Base-by-base conservation (phyloP, 2,113 vertebrate genomes). In the Cygnus buccinator region DNA sequence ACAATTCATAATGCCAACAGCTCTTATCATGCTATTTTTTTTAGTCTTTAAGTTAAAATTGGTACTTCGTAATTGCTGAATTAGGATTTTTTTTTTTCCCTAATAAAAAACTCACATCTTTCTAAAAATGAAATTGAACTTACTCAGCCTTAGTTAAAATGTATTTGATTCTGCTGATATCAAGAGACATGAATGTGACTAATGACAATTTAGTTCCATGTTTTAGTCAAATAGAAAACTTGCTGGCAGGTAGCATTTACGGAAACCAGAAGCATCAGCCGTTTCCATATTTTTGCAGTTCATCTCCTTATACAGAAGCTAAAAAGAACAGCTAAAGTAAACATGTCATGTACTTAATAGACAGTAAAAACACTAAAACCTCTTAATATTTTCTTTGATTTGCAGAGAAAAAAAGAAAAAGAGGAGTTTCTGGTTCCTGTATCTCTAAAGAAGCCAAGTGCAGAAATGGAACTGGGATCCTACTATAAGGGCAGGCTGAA, bases 361-460 rank as follows among this genome's bases (percentile, higher is more conserved):
- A 95, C 50, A 76, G 16, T 11, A 95, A 96, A 96, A 57, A 19
- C 66, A 59, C 8, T 31, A 28, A 66, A 74, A 78, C 14, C 8
- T 62, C 26, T 37, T 59, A n/a, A 28, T 76, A 48, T 62, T 92
- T 94, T 94, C 19, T 92, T 83, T 85, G 33, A 61, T 74, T 87
- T 70, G 21, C 18, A 41, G 62, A 41, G 26, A 15, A 29, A 55
- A 29, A 55, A 29, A 55, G 18, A 28, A 55, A 82, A 87, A 84
- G 55, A 93, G 77, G 88, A 90, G 88, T 18, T 70, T 78, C 84
- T 84, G 41, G 33, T 95, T 97, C 76, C 83, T 80, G 92, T 62
- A 89, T 48, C 65, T 91, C 93, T 91, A 95, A 92, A 92, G 90
- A 94, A 75, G 20, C 73, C 84, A 92, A 85, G n/a, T 74, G 63